Base-by-base conservation (phyloP, 2,797 vertebrate species). In the Basileuterus tristriatus region DNA sequence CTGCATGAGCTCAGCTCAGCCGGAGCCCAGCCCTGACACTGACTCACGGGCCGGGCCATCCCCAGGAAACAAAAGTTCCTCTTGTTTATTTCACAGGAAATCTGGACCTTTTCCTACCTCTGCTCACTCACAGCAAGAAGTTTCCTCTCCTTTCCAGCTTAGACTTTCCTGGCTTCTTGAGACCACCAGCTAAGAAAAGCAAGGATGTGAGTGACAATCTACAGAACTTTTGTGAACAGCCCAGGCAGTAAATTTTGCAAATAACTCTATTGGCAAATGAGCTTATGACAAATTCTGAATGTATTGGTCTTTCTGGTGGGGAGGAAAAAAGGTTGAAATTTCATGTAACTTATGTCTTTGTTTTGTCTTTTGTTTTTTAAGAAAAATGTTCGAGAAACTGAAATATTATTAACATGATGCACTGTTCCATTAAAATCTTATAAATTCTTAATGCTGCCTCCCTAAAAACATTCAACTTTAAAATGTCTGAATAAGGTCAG, bases 71-170 rank as follows among this genome's bases (percentile, higher is more conserved):
- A 98, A 98, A 98, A 97, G 97, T 97, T 95, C 86, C 96, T 94
- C 97, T 98, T 98, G 97, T 98, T 98, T 98, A 96, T 97, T 96
- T 84, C 96, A 97, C 98, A 98, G 98, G 98, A 98, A 98, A 97
- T 96, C 96, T 96, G 96, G 93, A 97, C 96, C 94, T 72, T 96
- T 97, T 97, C 95, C 96, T 94, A 96, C 97, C 97, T 97, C 97
- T 97, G 95, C 96, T 96, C 94, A 94, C 95, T 82, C 84, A 34
- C 69, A 75, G 14, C 13, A 84, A 94, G 95, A 97, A 94, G 91
- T 96, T 96, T 97, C 96, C 96, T 97, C 87, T 80, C 85, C 89
- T 59, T 69, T 68, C 81, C 52, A 78, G 84, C 47, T 69, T 68
- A 29, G 44, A 50, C 47, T 75, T 85, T 69, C 76, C 64, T 74